Conservation (phyloP, 53 echinoderm and acorn worm genomes). For the Henricia sp. region DNA sequence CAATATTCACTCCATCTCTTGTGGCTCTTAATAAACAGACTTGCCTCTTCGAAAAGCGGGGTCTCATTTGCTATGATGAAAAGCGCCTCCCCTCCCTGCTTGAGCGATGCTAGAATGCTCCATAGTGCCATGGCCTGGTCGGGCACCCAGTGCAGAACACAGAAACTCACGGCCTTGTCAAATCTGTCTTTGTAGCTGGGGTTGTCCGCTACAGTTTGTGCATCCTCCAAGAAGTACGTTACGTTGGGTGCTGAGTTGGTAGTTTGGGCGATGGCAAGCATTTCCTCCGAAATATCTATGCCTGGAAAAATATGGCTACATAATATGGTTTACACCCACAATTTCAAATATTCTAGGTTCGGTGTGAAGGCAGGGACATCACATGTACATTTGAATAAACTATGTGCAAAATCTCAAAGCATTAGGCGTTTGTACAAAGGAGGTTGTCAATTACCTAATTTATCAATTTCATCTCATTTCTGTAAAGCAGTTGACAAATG, state of each 20-base stretch:
- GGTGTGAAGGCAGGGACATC: no score
- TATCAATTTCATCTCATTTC: no score
- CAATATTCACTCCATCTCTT: background rate
- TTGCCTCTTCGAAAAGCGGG: background rate
- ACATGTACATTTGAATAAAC: no score
- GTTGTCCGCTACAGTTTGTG: slow-evolving; percentile 20
- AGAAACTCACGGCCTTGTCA: slow-evolving; percentile 37
- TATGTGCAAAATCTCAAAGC: no score
- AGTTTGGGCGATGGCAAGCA: background rate
- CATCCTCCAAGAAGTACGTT: slow-evolving; percentile 23
- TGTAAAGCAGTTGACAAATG: no score
- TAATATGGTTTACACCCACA: no score
- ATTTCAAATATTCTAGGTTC: no score
- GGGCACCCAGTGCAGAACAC: slow-evolving; percentile 8
- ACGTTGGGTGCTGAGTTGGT: slow-evolving; percentile 16
- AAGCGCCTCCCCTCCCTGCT: slow-evolving; percentile 32
- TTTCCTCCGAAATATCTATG: slow-evolving; percentile 22
- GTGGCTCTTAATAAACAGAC: background rate
- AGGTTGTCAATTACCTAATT: no score
- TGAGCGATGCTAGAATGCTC: slow-evolving; percentile 32
- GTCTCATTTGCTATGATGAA: background rate
- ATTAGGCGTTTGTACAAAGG: no score
- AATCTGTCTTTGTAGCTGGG: background rate
- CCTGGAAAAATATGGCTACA: no score
- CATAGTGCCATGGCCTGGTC: slow-evolving; percentile 26